Evolutionary conservation across 2,888 invertebrate species (phyloP).

Genomic region (Cantharis nigra): DNA sequence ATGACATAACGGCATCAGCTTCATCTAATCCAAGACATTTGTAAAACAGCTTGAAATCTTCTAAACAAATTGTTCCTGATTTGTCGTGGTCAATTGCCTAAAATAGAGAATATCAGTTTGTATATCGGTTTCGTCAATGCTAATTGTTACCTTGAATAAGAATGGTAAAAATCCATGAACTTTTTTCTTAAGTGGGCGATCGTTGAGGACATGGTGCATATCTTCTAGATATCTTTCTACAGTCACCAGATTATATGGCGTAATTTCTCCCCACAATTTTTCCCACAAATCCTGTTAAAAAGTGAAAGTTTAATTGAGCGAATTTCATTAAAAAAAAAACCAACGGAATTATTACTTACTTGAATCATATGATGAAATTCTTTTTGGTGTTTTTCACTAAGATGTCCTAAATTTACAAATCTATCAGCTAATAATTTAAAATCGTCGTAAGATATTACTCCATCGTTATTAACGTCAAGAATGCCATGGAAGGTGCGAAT

Average conservation of each 20-base stretch:
- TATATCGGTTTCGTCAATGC: not conserved
- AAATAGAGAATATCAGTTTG: slow-evolving; percentile 8
- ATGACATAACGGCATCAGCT: slow-evolving; percentile 77
- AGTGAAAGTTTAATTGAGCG: not conserved
- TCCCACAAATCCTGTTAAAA: slow-evolving; percentile 73
- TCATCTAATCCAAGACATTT: slow-evolving; percentile 75
- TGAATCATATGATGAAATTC: slow-evolving; percentile 74
- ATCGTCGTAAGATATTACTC: slow-evolving; percentile 82
- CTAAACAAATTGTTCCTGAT: slow-evolving; percentile 76
- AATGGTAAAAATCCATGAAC: slow-evolving; percentile 80
- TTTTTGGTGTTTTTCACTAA: slow-evolving; percentile 66
- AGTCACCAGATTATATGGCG: slow-evolving; percentile 79
- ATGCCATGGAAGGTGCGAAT: slow-evolving; percentile 85
- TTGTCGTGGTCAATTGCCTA: slow-evolving; percentile 84
- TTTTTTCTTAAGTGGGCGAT: slow-evolving; percentile 72
- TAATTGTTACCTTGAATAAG: slow-evolving; percentile 70
- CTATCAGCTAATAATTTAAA: slow-evolving; percentile 74
- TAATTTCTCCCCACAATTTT: slow-evolving; percentile 81
- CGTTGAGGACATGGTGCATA: slow-evolving; percentile 81
- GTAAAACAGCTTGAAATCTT: slow-evolving; percentile 84
- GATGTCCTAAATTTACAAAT: slow-evolving; percentile 76
- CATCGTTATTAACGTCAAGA: slow-evolving; percentile 84
- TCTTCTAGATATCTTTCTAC: slow-evolving; percentile 82
- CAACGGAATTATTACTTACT: slow-evolving; percentile 54
- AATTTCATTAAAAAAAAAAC: not conserved